Evolutionary conservation across 2,888 invertebrate species (phyloP).

Genomic region (Schizotus pectinicornis): DNA sequence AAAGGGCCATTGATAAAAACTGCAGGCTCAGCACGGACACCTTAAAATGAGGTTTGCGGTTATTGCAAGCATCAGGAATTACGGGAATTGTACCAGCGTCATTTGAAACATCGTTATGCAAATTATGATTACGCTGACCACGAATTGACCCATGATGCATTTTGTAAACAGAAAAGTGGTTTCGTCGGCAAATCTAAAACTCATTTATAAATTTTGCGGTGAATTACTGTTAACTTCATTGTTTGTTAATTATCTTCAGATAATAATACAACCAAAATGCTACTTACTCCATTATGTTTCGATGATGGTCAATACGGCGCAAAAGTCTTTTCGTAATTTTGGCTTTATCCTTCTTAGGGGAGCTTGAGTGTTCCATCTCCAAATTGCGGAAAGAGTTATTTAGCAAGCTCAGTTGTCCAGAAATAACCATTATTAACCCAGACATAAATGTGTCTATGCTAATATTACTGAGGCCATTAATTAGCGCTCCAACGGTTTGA

Average conservation of each 20-base stretch:
- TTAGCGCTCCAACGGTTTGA: conserved; percentile 58
- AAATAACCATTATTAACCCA: conserved; percentile 32
- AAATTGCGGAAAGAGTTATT: conserved; percentile 51
- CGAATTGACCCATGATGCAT: conserved; percentile 47
- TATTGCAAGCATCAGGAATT: no score
- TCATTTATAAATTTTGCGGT: not conserved
- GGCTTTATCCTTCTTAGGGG: not conserved
- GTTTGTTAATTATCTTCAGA: no score
- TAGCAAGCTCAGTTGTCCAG: conserved; percentile 59
- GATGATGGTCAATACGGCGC: conserved; percentile 30
- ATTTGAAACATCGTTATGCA: conserved; percentile 55
- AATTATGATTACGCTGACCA: conserved; percentile 50
- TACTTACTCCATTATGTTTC: conserved; percentile 34
- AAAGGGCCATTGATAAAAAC: conserved; percentile 61
- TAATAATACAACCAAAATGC: conserved; percentile 2
- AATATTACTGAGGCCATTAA: conserved; percentile 61
- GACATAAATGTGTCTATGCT: conserved; percentile 53
- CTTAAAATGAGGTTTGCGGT: no score
- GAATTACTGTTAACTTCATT: not conserved
- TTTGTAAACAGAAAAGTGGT: conserved; percentile 28
- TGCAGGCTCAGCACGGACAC: conserved; percentile 32
- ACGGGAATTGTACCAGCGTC: conserved; percentile 43
- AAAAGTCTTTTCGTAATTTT: conserved; percentile 2
- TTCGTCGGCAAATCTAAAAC: conserved; percentile 34
- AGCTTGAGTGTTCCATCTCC: not conserved